A percentile compares a stretch with the other conserved stretches of the same genome.
Evolutionary conservation across 2,113 vertebrate species (phyloP).

Genomic region (Hyla sarda): DNA sequence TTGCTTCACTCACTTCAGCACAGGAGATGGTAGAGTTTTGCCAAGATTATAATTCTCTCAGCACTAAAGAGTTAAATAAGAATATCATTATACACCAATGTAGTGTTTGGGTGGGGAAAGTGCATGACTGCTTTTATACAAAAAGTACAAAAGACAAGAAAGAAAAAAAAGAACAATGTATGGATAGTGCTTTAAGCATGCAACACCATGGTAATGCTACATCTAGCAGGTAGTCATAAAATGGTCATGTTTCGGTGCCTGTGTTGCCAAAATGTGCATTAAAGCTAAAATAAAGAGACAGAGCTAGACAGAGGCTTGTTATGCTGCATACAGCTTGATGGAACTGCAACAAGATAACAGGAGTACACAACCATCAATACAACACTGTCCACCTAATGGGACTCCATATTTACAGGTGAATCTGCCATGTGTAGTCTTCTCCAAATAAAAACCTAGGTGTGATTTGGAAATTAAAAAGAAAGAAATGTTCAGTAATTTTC

Average conservation of each 20-base stretch:
- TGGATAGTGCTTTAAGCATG: slow-evolving; percentile 87
- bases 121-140: slow-evolving; percentile 93
- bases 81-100: slow-evolving; percentile 93
- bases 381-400: slow-evolving; percentile 93
- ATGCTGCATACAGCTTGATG: slow-evolving; percentile 90
- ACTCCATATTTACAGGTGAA: slow-evolving; percentile 97
- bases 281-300: slow-evolving; percentile 92
- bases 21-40: slow-evolving; percentile 8
- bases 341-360: slow-evolving; percentile 84
- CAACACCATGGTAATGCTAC: slow-evolving; percentile 85
- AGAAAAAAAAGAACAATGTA: slow-evolving; percentile 77
- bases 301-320: slow-evolving; percentile 92
- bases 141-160: slow-evolving; percentile 83
- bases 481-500: slow-evolving; percentile 51
- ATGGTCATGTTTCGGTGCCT: slow-evolving; percentile 79
- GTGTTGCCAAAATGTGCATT: slow-evolving; percentile 81
- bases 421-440: slow-evolving; percentile 94
- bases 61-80: slow-evolving; percentile 67
- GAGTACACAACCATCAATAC: slow-evolving; percentile 94
- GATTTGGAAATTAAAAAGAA: slow-evolving; percentile 62
- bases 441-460: slow-evolving; percentile 86
- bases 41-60: slow-evolving; percentile 5
- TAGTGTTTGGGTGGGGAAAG: slow-evolving; percentile 89
- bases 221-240: slow-evolving; percentile 97
- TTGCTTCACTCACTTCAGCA: slow-evolving; percentile 47